Conservation (phyloP, 2,888 invertebrate species). For the Odontocolon sp. region DNA sequence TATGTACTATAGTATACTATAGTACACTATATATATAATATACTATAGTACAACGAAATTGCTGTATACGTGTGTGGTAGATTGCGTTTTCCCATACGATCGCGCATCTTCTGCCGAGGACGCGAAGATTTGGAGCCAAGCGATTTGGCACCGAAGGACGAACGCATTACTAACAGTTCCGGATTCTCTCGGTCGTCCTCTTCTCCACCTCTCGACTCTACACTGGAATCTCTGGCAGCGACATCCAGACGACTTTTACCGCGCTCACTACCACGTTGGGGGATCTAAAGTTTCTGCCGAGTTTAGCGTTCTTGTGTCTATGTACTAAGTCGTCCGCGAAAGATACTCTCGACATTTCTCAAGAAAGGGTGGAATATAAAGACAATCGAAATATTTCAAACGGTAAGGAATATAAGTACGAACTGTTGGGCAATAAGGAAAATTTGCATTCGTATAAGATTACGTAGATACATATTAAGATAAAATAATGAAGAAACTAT, state of each 20-base stretch:
- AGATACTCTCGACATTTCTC: constrained; percentile 32
- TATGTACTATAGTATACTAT: too few species aligned
- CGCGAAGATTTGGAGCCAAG: constrained; percentile 60
- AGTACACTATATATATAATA: neutral
- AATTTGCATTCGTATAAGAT: neutral
- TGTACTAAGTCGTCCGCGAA: constrained; percentile 26
- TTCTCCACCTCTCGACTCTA: constrained; percentile 13
- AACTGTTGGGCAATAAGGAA: neutral
- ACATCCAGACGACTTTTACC: constrained; percentile 44
- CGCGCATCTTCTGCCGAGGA: constrained; percentile 47
- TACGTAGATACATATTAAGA: too few species aligned
- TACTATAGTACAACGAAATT: constrained; percentile 41
- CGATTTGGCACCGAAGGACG: constrained; percentile 59
- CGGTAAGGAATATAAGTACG: constrained; percentile 9
- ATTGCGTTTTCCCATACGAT: too few species aligned
- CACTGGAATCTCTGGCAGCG: constrained; percentile 47
- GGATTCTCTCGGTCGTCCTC: constrained; percentile 38
- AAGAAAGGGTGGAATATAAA: neutral
- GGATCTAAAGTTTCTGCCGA: constrained; percentile 38
- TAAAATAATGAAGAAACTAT: too few species aligned
- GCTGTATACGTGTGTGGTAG: constrained; percentile 37
- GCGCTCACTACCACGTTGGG: constrained; percentile 3
- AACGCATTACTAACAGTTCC: constrained; percentile 60
- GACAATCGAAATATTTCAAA: neutral
- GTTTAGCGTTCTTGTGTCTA: constrained; percentile 28